Percentiles rank a stretch among this genome's conserved stretches.
Conservation (phyloP, 2,113 vertebrate genomes). For the Mus pahari region DNA sequence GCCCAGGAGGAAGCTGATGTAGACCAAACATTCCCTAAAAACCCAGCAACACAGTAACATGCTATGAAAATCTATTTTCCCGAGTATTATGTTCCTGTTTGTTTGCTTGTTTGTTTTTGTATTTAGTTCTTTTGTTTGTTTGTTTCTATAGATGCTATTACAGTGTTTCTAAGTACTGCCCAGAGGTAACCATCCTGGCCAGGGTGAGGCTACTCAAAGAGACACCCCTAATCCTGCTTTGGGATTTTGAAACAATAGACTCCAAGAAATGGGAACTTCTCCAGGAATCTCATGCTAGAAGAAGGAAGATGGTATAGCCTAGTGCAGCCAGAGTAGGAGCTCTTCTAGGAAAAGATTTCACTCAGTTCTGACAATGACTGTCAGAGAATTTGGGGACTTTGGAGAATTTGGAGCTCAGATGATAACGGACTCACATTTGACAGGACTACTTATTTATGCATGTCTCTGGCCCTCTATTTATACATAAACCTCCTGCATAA, state of each 20-base stretch:
- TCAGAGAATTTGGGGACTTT: background rate
- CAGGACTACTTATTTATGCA: too few relatives aligned
- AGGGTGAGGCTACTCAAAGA: background rate
- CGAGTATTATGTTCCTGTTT: background rate
- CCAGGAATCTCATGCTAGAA: too few relatives aligned
- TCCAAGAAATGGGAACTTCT: background rate
- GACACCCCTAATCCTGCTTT: background rate
- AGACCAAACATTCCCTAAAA: background rate
- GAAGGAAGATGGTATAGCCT: background rate
- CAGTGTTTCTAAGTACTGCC: background rate
- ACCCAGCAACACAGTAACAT: background rate
- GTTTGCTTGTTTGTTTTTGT: background rate
- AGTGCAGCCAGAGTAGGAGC: background rate
- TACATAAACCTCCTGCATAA: background rate
- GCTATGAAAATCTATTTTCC: background rate
- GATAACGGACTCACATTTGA: background rate
- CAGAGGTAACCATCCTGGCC: background rate
- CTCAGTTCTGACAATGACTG: background rate
- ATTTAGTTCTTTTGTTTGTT: background rate
- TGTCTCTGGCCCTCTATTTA: background rate
- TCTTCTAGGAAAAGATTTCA: background rate
- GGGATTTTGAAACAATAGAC: too few relatives aligned
- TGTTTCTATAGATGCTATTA: background rate
- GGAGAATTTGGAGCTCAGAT: background rate
- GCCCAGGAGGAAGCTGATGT: background rate